Evolutionary conservation across 2,113 vertebrate genomes (phyloP), one percentile per base, ranked within the genome.

Genomic region (Paralichthys olivaceus): DNA sequence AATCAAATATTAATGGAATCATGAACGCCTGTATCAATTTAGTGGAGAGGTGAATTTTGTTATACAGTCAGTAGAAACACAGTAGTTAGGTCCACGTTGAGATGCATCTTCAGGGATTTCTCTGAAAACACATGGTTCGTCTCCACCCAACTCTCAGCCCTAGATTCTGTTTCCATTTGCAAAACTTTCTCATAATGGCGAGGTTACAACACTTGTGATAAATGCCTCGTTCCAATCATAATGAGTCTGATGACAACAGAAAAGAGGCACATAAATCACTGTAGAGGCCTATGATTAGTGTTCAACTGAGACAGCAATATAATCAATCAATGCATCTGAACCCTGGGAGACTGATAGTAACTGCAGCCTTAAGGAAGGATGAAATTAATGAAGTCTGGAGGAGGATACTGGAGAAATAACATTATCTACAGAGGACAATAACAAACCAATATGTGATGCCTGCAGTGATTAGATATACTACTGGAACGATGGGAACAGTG

Each of bases 221-320:
- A 75, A 89, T 85, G 69, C 60, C 75, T 78, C 60, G 34, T 60
- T 79, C 14, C 57, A 40, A 34, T 72, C 29, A 25, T 74, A 79
- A 81, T 75, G 78, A 73, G 40, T 22, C 23, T 72, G 53, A 69
- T 72, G 83, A 86, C 70, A 84, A 72, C 47, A 37, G n/a, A 62
- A 34, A 57, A 7, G 26, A 53, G 59, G 57, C 15, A 6, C n/a
- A 72, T 75, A 85, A 85, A 85, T 75, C 80, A 68, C 51, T 7
- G 43, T 0, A 19, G 34, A 77, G n/a, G 65, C 60, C 60, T 19
- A 17, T 82, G 54, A 72, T 83, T 72, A 74, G 54, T 29, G 67
- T 59, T 64, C 2, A 7, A 69, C 69, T 70, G 69, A 77, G 23
- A 68, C 66, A 74, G 72, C 61, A 61, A 28, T 20, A 60, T 57